Percentiles rank a stretch among this genome's conserved stretches.
Evolutionary conservation across 2,113 vertebrate genomes (phyloP).

Genomic region (Stigmatopora argus): DNA sequence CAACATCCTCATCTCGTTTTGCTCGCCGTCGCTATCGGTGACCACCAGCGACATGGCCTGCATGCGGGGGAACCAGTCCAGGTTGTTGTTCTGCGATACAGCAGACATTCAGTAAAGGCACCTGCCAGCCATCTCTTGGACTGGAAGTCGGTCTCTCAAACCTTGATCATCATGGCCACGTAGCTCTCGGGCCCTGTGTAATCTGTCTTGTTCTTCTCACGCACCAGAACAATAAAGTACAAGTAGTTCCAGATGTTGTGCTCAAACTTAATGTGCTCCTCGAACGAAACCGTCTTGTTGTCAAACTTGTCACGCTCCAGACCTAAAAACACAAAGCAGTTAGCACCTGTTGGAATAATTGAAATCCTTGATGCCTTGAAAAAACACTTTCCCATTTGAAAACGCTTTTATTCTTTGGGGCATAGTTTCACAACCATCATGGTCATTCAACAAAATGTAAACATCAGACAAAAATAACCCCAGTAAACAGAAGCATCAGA

Average conservation of each 20-base stretch:
- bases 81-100: conserved; percentile 82
- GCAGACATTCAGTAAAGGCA: not conserved
- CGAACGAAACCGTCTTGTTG: conserved; percentile 97
- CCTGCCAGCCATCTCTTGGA: too few relatives aligned
- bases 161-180: conserved; percentile 95
- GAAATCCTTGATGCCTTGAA: not conserved
- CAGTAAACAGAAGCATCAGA: too few relatives aligned
- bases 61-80: conserved; percentile 98
- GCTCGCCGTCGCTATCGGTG: conserved; percentile 89
- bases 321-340: conserved; percentile 62
- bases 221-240: conserved; percentile 92
- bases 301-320: conserved; percentile 97
- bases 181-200: conserved; percentile 97
- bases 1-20: conserved; percentile 91
- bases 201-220: conserved; percentile 94
- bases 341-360: not conserved
- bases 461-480: too few relatives aligned
- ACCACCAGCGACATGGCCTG: conserved; percentile 97
- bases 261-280: conserved; percentile 91
- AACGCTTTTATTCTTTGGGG: too few relatives aligned
- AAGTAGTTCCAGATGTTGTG: conserved; percentile 99
- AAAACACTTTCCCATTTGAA: not conserved
- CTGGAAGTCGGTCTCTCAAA: conserved; percentile 27
- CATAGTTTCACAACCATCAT: too few relatives aligned
- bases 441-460: too few relatives aligned